phyloP scores from a whole-genome alignment of 2,113 vertebrate genomes.

The Mola mola region DNA sequence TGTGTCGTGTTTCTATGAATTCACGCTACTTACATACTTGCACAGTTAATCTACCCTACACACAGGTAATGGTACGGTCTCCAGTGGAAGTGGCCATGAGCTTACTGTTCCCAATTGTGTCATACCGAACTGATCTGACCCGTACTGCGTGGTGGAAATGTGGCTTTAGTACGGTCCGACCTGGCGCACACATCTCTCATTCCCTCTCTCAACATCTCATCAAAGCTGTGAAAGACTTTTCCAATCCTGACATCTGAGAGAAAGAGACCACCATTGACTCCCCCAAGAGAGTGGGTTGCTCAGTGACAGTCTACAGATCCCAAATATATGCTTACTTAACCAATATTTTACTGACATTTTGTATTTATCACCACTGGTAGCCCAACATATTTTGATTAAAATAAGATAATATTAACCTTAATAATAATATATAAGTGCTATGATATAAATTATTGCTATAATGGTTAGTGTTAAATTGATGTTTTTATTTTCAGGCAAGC shows the following conservation, averaged over 20 bases:
- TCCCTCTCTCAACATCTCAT: constrained; percentile 61
- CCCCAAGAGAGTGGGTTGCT: constrained; percentile 54
- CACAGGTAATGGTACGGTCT: too few relatives aligned
- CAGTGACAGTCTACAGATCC: constrained; percentile 46
- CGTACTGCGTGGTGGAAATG: too few relatives aligned
- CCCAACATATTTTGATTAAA: not conserved
- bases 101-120: too few relatives aligned
- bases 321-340: constrained; percentile 44
- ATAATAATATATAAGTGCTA: constrained; percentile 5
- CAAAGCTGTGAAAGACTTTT: constrained; percentile 68
- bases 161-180: too few relatives aligned
- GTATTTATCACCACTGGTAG: not conserved
- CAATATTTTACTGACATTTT: too few relatives aligned
- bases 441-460: not conserved
- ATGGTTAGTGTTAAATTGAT: constrained; percentile 4
- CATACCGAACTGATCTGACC: too few relatives aligned
- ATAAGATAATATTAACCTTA: not conserved
- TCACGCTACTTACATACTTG: too few relatives aligned
- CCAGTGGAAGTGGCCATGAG: too few relatives aligned
- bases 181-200: constrained; percentile 38
- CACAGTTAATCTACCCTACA: too few relatives aligned
- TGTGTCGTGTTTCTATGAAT: too few relatives aligned
- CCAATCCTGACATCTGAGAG: constrained; percentile 54
- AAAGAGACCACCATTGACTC: constrained; percentile 47
- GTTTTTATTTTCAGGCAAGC: not conserved